Percentiles rank a stretch among this genome's conserved stretches.
phyloP scores from a whole-genome alignment of 2,888 invertebrate species.

The Cremastinae sp. region DNA sequence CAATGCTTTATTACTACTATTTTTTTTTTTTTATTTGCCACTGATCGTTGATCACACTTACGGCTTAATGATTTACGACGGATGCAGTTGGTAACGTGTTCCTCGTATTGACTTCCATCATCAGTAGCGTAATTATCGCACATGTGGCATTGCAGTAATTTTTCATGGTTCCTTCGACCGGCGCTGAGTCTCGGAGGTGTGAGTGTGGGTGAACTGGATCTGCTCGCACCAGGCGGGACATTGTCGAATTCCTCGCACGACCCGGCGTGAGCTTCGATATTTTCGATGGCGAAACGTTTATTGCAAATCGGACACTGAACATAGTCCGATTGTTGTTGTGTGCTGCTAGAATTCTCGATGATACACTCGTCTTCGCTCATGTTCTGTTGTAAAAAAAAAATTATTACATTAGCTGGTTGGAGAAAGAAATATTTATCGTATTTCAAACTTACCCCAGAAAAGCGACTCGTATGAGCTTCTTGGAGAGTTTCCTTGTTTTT shows the following conservation, averaged over 20 bases:
- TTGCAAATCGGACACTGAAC: conserved; percentile 72
- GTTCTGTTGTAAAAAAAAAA: conserved; percentile 48
- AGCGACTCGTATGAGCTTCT: conserved; percentile 10
- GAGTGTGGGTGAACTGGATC: conserved; percentile 37
- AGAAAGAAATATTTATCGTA: background rate
- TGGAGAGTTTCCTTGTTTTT: conserved; percentile 10
- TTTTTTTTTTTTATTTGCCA: background rate
- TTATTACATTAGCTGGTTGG: too few species aligned
- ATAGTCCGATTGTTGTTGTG: background rate
- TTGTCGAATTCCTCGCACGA: conserved; percentile 68
- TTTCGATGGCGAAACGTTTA: conserved; percentile 63
- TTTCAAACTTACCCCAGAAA: conserved; percentile 25
- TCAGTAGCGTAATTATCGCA: conserved; percentile 66
- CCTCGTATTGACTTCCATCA: conserved; percentile 64
- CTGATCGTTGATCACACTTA: conserved; percentile 7
- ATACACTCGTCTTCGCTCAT: conserved; percentile 23
- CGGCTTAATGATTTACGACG: conserved; percentile 36
- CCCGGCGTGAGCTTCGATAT: conserved; percentile 72
- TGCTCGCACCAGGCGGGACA: conserved; percentile 34
- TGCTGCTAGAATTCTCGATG: conserved; percentile 29
- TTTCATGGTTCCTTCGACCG: background rate
- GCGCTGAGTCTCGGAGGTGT: background rate
- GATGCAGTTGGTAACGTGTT: conserved; percentile 67
- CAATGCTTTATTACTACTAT: background rate
- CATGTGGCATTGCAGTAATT: conserved; percentile 62